Conservation (phyloP, 1,140 invertebrate genomes). For the Paraescarpia echinospica region DNA sequence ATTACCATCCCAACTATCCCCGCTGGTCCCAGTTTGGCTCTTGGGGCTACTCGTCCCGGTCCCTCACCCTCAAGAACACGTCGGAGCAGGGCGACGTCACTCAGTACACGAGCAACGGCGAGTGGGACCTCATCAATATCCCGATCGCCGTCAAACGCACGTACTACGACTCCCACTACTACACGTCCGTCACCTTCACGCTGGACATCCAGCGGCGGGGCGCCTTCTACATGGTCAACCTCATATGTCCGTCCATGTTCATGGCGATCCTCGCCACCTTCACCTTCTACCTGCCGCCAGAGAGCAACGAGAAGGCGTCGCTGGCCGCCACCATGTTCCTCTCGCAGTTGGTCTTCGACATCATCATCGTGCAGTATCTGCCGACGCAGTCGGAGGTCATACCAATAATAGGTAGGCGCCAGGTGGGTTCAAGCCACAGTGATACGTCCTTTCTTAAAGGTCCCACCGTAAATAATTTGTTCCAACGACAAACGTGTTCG, state of each 20-base stretch:
- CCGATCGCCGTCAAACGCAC: background rate
- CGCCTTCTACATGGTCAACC: background rate
- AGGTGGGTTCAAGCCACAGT: no score
- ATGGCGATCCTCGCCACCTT: background rate
- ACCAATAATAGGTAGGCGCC: background rate
- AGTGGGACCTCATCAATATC: constrained; percentile 48
- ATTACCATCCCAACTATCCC: background rate
- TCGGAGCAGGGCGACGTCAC: constrained; percentile 35
- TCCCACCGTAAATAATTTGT: no score
- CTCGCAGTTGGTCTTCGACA: background rate
- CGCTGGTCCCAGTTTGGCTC: background rate
- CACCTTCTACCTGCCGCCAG: background rate
- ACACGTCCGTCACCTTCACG: background rate
- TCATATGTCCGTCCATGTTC: background rate
- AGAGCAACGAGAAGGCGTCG: background rate
- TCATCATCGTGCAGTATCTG: background rate
- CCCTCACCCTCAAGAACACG: background rate
- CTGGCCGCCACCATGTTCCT: background rate
- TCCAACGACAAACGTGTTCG: no score
- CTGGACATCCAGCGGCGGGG: background rate
- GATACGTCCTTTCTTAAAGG: no score
- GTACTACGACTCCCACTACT: background rate
- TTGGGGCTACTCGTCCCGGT: background rate
- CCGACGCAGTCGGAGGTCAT: background rate
- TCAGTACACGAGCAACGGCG: constrained; percentile 52